These are phyloP conservation scores for Deroplatys truncata DNA, from an alignment of 2,888 invertebrate species.

Conservation along the genomic window DNA sequence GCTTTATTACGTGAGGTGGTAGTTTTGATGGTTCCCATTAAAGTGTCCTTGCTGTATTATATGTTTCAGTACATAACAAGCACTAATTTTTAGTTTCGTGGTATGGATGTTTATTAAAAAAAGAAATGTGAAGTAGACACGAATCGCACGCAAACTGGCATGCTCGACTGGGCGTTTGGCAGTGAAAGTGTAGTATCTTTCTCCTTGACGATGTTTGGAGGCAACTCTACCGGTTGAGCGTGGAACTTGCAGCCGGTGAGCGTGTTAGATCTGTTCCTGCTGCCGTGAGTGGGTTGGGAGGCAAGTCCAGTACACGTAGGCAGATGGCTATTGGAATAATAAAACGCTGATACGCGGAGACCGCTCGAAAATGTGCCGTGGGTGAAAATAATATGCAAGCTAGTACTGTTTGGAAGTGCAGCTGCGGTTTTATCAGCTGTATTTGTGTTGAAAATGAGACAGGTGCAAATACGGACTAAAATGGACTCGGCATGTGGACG, in stretches of 20 bases:
- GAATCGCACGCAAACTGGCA: constrained; percentile 11
- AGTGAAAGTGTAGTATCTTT: constrained; percentile 12
- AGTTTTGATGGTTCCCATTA: too few species aligned
- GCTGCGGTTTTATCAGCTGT: not conserved
- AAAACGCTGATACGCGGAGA: not conserved
- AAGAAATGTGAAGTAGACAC: not conserved
- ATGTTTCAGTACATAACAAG: not conserved
- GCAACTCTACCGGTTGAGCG: constrained; percentile 9
- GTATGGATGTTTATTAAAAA: not conserved
- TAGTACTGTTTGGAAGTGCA: not conserved
- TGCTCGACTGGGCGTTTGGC: constrained; percentile 25
- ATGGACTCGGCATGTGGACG: not conserved
- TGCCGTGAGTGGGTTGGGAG: constrained; percentile 16
- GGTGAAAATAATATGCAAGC: not conserved
- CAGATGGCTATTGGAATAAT: constrained; percentile 6
- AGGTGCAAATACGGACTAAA: not conserved
- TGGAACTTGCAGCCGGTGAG: constrained; percentile 8
- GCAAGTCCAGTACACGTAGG: constrained; percentile 17
- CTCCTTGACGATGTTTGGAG: not conserved
- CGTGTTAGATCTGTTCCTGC: not conserved
- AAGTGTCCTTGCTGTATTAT: too few species aligned
- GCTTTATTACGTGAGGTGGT: too few species aligned
- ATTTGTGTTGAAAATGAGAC: not conserved
- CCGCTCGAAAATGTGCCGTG: not conserved
- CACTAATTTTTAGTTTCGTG: too few species aligned